These are phyloP conservation scores for Nudaria mundana DNA, from an alignment of 2,888 invertebrate genomes.

Conservation along the genomic window DNA sequence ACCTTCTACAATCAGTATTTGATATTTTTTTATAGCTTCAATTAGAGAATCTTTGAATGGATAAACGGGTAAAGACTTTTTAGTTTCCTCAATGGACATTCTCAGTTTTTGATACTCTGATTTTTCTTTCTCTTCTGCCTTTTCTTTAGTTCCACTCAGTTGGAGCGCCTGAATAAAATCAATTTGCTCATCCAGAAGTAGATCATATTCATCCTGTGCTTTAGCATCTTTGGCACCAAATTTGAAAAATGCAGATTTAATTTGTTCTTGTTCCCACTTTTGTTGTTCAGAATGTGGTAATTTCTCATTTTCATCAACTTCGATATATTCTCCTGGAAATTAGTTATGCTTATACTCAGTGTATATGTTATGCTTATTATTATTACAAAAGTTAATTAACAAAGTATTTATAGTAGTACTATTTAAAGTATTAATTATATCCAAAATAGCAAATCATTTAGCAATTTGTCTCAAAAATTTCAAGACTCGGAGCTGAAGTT, in stretches of 20 bases:
- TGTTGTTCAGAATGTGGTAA: conserved; percentile 91
- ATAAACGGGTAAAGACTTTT: conserved; percentile 95
- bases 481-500: too few relatives aligned
- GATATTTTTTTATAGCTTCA: conserved; percentile 93
- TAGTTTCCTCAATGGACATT: conserved; percentile 93
- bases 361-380: too few relatives aligned
- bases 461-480: too few relatives aligned
- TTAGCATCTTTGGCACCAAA: conserved; percentile 95
- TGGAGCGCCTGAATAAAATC: conserved; percentile 96
- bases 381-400: not conserved
- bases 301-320: conserved; percentile 93
- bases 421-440: not conserved
- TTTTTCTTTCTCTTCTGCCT: conserved; percentile 82
- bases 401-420: not conserved
- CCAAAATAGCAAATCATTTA: too few relatives aligned
- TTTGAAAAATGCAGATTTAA: conserved; percentile 94
- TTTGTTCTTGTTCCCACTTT: conserved; percentile 99
- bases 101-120: conserved; percentile 85
- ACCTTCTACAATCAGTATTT: conserved; percentile 97
- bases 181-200: conserved; percentile 97
- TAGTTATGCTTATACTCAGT: too few relatives aligned
- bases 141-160: conserved; percentile 85
- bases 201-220: conserved; percentile 91
- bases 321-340: conserved; percentile 85
- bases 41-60: conserved; percentile 95